Evolutionary conservation across 2,797 vertebrate species (phyloP).

Genomic region (Melanotaenia maccullochi): DNA sequence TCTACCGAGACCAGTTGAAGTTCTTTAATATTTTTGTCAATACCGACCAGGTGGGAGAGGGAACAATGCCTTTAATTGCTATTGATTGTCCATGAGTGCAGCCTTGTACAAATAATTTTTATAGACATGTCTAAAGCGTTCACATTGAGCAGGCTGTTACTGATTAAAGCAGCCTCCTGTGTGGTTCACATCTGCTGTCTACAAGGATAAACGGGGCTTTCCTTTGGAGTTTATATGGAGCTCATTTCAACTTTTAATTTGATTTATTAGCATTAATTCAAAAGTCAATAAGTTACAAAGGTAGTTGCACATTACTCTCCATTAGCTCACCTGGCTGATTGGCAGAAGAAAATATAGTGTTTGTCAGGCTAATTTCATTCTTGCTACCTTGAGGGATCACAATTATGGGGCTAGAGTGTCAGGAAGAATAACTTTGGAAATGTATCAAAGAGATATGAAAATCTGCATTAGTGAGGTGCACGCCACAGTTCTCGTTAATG

Average conservation of each 20-base stretch:
- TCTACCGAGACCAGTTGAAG: slow-evolving; percentile 30
- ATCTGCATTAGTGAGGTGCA: slow-evolving; percentile 46
- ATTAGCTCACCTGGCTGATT: slow-evolving; percentile 72
- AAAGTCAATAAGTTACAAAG: slow-evolving; percentile 75
- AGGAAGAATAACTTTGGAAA: slow-evolving; percentile 58
- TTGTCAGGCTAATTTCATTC: slow-evolving; percentile 74
- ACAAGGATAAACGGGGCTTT: slow-evolving; percentile 12
- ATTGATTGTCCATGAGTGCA: slow-evolving; percentile 50
- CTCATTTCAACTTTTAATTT: slow-evolving; percentile 75
- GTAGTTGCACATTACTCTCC: slow-evolving; percentile 73
- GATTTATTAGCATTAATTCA: slow-evolving; percentile 72
- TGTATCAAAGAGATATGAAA: slow-evolving; percentile 69
- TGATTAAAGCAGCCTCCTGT: slow-evolving; percentile 42
- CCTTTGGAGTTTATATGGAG: slow-evolving; percentile 54
- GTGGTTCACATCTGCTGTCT: slow-evolving; percentile 13
- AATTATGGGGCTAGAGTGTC: slow-evolving; percentile 68
- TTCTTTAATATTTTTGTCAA: slow-evolving; percentile 57
- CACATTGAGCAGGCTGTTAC: slow-evolving; percentile 19
- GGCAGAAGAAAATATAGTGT: slow-evolving; percentile 63
- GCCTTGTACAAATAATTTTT: slow-evolving; percentile 50
- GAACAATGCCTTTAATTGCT: slow-evolving; percentile 46
- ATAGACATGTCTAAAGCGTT: slow-evolving; percentile 52
- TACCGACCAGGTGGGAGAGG: slow-evolving; percentile 42
- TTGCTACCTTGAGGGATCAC: slow-evolving; percentile 63
- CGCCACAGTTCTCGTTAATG: slow-evolving; percentile 62